Evolutionary conservation across 2,113 vertebrate genomes (phyloP).

Genomic region (Microcebus murinus): DNA sequence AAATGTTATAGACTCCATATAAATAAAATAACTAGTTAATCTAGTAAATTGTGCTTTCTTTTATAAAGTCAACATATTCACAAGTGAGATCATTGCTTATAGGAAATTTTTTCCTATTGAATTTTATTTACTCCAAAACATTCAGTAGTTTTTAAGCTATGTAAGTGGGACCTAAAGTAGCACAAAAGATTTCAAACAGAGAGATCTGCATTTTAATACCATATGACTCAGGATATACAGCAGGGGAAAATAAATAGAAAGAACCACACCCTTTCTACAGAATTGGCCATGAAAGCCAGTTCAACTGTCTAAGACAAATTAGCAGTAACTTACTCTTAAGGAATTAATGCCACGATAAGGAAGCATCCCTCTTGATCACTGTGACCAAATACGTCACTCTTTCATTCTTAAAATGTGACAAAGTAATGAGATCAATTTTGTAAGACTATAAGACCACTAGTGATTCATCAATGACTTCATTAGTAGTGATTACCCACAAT

Average conservation of each 20-base stretch:
- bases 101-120: neutral
- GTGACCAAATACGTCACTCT: neutral
- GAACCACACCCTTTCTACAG: neutral
- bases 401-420: constrained; percentile 33
- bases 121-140: neutral
- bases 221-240: neutral
- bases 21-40: constrained; percentile 8
- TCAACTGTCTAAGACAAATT: neutral
- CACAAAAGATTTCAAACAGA: constrained; percentile 6
- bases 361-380: neutral
- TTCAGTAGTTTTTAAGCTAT: neutral
- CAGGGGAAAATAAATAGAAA: neutral
- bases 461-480: neutral
- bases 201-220: constrained; percentile 21
- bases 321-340: neutral
- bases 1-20: neutral
- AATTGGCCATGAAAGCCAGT: neutral
- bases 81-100: neutral
- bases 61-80: constrained; percentile 14
- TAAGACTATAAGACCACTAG: neutral
- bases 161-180: neutral
- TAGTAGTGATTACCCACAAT: neutral
- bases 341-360: neutral
- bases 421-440: neutral
- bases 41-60: neutral